Base-by-base conservation (phyloP, 1,140 invertebrate species). In the Solenopsis invicta region DNA sequence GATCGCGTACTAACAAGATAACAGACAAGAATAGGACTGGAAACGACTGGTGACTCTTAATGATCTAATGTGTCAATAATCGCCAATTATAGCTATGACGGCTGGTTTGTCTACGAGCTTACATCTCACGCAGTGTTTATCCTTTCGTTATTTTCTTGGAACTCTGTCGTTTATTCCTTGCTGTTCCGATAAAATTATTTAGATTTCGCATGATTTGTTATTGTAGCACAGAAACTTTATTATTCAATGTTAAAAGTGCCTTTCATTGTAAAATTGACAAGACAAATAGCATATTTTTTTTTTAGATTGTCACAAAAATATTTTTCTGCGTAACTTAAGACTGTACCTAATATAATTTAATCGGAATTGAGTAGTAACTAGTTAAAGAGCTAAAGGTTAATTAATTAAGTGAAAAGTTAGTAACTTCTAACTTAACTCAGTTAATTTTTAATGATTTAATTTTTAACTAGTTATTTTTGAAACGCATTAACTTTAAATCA, bases 1-100 rank as follows among this genome's bases (percentile, higher is more conserved):
- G 29, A 81, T 9, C 9, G 18, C 24, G 21, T 13, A 50, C 18
- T 16, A 71, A 82, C 21, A n/a, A 13, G 6, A 54, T 16, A 67
- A 78, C 16, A 41, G n/a, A 67, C 12, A 18, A 48, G 37, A 82
- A 41, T 13, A 29, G 13, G 9, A 81, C 4, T 29, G 10, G 29
- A 71, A 71, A 2, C 13, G n/a, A 10, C 13, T 66, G 24, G n/a
- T 4, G 37, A 5, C 24, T 72, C 16, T n/a, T 54, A 56, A 81
- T 72, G 48, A 81, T 72, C 16, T 34, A 29, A 72, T n/a, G n/a
- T 29, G 8, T 45, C 50, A 88, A 72, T 80, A 75, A 59, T 45
- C 13, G 29, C n/a, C 45, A 62, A 72, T 86, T 59, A 78, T 80
- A 12, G 48, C 16, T 13, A 37, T 72, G 41, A 80, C n/a, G 41